Percentiles rank a stretch among this genome's conserved stretches.
Conservation (phyloP, 2,888 invertebrate species). For the Allygus modestus region DNA sequence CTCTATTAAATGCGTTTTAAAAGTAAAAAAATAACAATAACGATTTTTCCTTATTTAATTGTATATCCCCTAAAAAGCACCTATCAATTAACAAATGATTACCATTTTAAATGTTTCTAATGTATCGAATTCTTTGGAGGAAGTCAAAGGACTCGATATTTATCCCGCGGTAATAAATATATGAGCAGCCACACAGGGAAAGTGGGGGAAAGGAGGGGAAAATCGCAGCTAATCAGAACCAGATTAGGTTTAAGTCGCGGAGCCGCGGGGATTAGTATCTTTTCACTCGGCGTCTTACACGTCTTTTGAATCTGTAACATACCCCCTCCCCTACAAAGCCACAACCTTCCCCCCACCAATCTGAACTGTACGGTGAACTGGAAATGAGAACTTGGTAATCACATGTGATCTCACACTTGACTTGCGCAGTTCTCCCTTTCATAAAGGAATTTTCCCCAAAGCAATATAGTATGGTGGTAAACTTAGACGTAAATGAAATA, state of each 20-base stretch:
- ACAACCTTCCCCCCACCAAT: not conserved
- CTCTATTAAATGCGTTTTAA: too few relatives aligned
- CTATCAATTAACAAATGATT: too few relatives aligned
- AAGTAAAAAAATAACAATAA: too few relatives aligned
- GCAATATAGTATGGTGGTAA: too few relatives aligned
- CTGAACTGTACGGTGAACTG: not conserved
- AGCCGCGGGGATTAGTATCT: conserved; percentile 41
- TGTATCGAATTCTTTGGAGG: too few relatives aligned
- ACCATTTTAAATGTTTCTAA: too few relatives aligned
- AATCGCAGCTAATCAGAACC: conserved; percentile 52
- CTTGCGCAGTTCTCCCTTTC: not conserved
- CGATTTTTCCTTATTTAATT: too few relatives aligned
- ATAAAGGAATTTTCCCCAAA: too few relatives aligned
- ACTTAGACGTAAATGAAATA: too few relatives aligned
- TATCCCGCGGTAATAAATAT: conserved; percentile 38
- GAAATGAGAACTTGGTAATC: not conserved
- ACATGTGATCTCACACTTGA: not conserved
- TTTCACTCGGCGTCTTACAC: conserved; percentile 46
- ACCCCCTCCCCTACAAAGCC: not conserved
- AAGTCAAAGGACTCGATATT: conserved; percentile 40
- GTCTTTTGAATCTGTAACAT: conserved; percentile 49
- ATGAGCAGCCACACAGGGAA: conserved; percentile 31
- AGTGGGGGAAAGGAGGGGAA: conserved; percentile 21
- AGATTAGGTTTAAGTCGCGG: conserved; percentile 47
- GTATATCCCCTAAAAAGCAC: too few relatives aligned